These are phyloP conservation scores for Labeo rohita DNA, from an alignment of 2,113 vertebrate species.

Conservation along the genomic window DNA sequence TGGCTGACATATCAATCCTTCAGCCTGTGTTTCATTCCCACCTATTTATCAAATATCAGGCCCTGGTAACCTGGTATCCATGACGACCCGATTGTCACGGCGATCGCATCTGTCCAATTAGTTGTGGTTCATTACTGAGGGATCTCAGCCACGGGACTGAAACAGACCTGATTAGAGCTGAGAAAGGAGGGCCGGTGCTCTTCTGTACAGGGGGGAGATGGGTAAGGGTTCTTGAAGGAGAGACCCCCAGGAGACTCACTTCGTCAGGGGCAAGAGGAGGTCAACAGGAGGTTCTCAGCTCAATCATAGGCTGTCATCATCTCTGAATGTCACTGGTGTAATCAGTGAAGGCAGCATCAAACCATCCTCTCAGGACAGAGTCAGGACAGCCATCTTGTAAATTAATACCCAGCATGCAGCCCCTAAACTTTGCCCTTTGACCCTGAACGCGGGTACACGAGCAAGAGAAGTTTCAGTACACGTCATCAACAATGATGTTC, in stretches of 20 bases:
- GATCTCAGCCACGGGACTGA: slow-evolving; percentile 32
- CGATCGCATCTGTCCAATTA: slow-evolving; percentile 54
- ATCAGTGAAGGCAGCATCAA: slow-evolving; percentile 31
- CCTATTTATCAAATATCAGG: slow-evolving; percentile 58
- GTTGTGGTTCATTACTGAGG: slow-evolving; percentile 55
- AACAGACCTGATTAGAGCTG: slow-evolving; percentile 56
- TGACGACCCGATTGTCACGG: slow-evolving; percentile 51
- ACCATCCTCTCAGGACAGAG: slow-evolving; percentile 9
- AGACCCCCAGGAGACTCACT: slow-evolving; percentile 32
- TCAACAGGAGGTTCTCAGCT: slow-evolving; percentile 33
- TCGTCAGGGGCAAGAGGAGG: slow-evolving; percentile 10
- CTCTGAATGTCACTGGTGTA: slow-evolving; percentile 25
- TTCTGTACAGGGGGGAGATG: not conserved
- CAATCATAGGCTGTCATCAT: slow-evolving; percentile 35
- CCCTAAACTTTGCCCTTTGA: slow-evolving; percentile 20
- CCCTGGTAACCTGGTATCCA: slow-evolving; percentile 57
- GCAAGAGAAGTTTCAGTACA: slow-evolving; percentile 2
- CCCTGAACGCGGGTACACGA: not conserved
- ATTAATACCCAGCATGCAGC: slow-evolving; percentile 10
- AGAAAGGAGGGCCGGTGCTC: not conserved
- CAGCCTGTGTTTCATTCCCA: slow-evolving; percentile 55
- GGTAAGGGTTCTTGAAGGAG: not conserved
- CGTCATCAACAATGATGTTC: not conserved
- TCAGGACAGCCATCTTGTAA: not conserved
- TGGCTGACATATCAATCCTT: slow-evolving; percentile 42